These are phyloP conservation scores for Phortica magna DNA, from an alignment of 2,888 invertebrate genomes.

Conservation along the genomic window DNA sequence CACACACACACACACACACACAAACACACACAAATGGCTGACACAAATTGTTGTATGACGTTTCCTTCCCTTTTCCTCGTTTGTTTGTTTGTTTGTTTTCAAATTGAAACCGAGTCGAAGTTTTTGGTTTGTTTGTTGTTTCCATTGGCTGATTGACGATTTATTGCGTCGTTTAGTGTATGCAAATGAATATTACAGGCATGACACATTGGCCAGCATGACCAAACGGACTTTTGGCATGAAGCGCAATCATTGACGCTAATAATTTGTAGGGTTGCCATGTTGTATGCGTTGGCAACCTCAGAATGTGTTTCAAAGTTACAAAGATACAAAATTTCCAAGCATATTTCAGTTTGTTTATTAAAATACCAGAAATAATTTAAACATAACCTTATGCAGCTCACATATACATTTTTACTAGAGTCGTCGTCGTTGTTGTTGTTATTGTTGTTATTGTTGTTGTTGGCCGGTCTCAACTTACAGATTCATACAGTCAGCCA, in stretches of 20 bases:
- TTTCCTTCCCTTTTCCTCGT: not conserved
- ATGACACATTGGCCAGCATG: too few species aligned
- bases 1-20: not conserved
- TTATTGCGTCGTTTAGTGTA: not conserved
- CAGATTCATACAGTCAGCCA: too few species aligned
- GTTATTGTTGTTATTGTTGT: too few species aligned
- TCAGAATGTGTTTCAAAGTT: conserved; percentile 41
- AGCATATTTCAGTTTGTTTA: conserved; percentile 57
- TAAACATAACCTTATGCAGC: not conserved
- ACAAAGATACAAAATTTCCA: conserved; percentile 58
- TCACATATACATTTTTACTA: too few species aligned
- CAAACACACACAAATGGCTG: not conserved
- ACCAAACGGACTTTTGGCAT: too few species aligned
- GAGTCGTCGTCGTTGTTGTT: too few species aligned
- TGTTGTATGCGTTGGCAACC: not conserved
- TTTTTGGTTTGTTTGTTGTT: too few species aligned
- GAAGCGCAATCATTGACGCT: too few species aligned
- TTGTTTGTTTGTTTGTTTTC: not conserved
- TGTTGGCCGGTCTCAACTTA: too few species aligned
- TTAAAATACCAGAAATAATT: conserved; percentile 67
- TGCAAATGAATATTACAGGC: not conserved
- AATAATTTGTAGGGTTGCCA: not conserved
- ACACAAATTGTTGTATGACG: too few species aligned
- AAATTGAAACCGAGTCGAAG: too few species aligned
- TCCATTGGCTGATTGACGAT: not conserved